Percentiles rank a stretch among this genome's conserved stretches.
Conservation (phyloP, 2,113 vertebrate species). For the Rissa tridactyla region DNA sequence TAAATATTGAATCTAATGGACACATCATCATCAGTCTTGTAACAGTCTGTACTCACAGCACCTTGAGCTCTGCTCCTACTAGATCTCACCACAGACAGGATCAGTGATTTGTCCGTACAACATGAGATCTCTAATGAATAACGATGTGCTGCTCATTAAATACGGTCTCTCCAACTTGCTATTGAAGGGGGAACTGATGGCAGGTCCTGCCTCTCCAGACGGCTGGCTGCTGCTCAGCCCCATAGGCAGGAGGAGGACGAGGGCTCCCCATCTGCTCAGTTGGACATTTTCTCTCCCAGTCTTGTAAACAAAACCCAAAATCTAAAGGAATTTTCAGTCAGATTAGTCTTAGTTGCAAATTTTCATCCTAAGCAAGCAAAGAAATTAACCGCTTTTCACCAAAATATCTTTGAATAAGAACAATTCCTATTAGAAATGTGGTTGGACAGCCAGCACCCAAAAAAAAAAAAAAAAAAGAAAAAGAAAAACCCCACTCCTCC, state of each 20-base stretch:
- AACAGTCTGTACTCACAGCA: not conserved
- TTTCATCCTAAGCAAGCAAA: not conserved
- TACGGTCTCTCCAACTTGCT: not conserved
- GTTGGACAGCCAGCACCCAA: not conserved
- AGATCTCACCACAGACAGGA: not conserved
- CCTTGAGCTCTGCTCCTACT: not conserved
- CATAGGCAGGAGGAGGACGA: not conserved
- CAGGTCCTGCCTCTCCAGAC: not conserved
- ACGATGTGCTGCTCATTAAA: not conserved
- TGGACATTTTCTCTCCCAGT: not conserved
- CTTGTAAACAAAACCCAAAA: not conserved
- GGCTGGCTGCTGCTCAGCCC: not conserved
- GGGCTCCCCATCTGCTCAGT: rapidly evolving
- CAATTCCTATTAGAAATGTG: not conserved
- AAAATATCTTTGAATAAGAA: not conserved
- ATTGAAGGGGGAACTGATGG: rapidly evolving
- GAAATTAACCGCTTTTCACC: not conserved
- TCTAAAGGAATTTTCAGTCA: not conserved
- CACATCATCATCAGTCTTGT: not conserved
- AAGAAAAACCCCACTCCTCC: not conserved
- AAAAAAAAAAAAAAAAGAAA: not conserved
- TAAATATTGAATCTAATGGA: not conserved
- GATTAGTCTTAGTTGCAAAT: not conserved
- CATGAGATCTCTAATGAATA: not conserved
- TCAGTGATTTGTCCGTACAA: not conserved